Base-by-base conservation (phyloP, 64 coral and sea anemone genomes). In the Cladopsammia gracilis region DNA sequence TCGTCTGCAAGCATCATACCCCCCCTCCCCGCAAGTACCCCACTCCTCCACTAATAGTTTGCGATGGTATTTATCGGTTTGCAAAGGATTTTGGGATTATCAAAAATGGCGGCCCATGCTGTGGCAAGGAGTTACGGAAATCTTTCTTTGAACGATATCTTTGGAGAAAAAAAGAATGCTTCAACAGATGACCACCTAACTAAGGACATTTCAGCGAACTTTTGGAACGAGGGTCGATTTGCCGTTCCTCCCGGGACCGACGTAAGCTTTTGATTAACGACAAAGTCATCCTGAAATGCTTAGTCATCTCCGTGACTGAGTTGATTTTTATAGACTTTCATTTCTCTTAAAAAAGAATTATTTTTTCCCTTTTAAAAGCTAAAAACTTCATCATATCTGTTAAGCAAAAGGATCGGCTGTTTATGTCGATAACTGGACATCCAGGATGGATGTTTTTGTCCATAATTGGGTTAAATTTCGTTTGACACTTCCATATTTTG, bases 41-140 rank as follows among this genome's bases (percentile, higher is more conserved):
- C 52, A 8, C 6, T 54, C 6, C 6, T 54, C 52, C 6, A 54
- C 52, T 54, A n/a, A n/a, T n/a, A n/a, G n/a, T n/a, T n/a, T n/a
- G 1, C 11, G 3, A 54, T 54, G 52, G 25, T 16, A 44, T 60
- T 15, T 0, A 3, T 19, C 7, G 26, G 25, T 5, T 42, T 25
- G 79, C 79, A 25, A 66, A 23, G 79, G 34, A 47, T 66, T 34
- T 62, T 14, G 50, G 68, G 65, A 25, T 43, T 51, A 48, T 71
- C 53, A 96, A 94, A 34, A 64, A 97, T 97, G 95, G 95, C 95
- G 87, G 95, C 74, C 8, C 92, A 94, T 72, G 91, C 87, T 71
- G 82, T 89, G 54, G 95, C 95, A 51, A 62, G 53, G 6, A 64
- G 78, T 19, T 97, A 97, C 47, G 79, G 90, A 25, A 97, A 81